Conservation (phyloP, 2,113 vertebrate genomes). For the Phrynosoma blainvillii region DNA sequence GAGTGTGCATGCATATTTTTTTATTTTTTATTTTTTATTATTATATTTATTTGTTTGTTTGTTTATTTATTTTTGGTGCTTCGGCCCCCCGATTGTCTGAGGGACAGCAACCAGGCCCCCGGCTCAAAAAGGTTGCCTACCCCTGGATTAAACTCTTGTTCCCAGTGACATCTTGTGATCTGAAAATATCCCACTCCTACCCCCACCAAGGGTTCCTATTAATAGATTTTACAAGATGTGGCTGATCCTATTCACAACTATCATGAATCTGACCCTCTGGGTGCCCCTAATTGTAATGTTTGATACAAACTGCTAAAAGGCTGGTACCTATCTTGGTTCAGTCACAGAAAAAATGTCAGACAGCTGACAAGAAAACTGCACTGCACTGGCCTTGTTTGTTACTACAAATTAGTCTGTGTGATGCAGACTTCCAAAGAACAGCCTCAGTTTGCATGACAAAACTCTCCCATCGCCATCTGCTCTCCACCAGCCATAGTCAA, state of each 20-base stretch:
- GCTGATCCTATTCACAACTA: background rate
- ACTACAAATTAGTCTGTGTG: constrained; percentile 35
- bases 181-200: background rate
- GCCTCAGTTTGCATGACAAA: constrained; percentile 56
- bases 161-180: background rate
- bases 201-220: background rate
- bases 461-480: constrained; percentile 2
- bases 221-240: background rate
- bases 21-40: too few species aligned
- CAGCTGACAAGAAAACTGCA: background rate
- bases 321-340: background rate
- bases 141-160: background rate
- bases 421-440: constrained; percentile 56
- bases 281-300: too few species aligned
- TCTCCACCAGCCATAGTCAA: constrained; percentile 53
- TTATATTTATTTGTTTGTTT: too few species aligned
- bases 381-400: constrained; percentile 39
- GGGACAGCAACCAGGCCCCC: too few species aligned
- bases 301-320: too few species aligned
- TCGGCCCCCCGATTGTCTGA: too few species aligned
- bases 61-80: too few species aligned
- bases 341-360: background rate
- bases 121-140: too few species aligned
- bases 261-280: background rate
- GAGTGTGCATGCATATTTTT: too few species aligned